Conservation (phyloP, 2,113 vertebrate species). For the Thamnophis sirtalis region DNA sequence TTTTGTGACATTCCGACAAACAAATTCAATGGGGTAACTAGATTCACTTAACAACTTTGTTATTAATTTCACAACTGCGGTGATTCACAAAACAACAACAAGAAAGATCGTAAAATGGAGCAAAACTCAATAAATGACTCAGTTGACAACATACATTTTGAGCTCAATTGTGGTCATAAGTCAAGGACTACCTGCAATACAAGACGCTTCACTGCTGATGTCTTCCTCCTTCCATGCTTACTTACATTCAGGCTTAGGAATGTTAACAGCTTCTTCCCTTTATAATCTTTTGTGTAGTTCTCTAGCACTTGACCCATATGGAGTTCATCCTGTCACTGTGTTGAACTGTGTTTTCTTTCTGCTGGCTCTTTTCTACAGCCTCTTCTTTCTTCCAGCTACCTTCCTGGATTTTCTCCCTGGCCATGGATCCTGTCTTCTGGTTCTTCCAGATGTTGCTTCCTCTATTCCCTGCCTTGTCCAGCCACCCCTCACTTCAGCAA, state of each 20-base stretch:
- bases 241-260: background rate
- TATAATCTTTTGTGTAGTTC: background rate
- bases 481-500: background rate
- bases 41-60: no score
- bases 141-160: background rate
- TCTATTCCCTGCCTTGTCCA: background rate
- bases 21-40: no score
- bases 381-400: background rate
- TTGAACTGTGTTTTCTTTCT: background rate
- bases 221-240: background rate
- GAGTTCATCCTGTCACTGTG: background rate
- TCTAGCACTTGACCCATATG: background rate
- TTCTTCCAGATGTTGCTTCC: background rate
- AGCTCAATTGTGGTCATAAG: background rate
- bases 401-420: background rate
- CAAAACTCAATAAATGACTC: background rate
- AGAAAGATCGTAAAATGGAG: background rate
- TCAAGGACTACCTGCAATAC: background rate
- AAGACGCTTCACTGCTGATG: background rate
- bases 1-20: no score
- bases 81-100: background rate
- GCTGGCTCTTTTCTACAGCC: background rate
- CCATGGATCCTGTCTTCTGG: background rate
- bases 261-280: background rate
- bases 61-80: no score